Evolutionary conservation across 2,888 invertebrate genomes (phyloP).

Genomic region (Sycophila texana): DNA sequence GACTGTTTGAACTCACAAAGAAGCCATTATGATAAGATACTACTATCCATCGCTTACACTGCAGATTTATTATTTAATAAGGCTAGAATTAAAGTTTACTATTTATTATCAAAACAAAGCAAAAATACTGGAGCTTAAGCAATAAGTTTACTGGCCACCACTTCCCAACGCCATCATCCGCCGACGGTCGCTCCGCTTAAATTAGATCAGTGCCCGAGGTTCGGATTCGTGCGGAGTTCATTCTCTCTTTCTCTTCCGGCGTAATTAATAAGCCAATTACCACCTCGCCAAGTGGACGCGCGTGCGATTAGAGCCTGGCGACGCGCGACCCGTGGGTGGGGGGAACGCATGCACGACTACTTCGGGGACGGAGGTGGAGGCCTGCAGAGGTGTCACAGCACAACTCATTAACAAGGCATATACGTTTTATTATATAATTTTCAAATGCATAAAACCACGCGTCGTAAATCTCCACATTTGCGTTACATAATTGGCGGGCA

Average conservation of each 20-base stretch:
- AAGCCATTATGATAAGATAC: constrained; percentile 22
- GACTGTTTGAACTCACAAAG: constrained; percentile 44
- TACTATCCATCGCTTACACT: not conserved
- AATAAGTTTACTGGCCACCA: not conserved
- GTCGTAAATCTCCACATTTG: constrained; percentile 44
- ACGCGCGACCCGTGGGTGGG: too few relatives aligned
- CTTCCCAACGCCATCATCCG: not conserved
- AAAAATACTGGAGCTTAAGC: constrained; percentile 5
- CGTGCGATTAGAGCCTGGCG: too few relatives aligned
- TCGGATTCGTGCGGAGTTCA: too few relatives aligned
- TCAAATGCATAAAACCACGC: constrained; percentile 14
- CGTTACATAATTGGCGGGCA: constrained; percentile 42
- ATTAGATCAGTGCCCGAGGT: too few relatives aligned
- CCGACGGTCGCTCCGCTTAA: not conserved
- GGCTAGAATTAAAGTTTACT: constrained; percentile 23
- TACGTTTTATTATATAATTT: constrained; percentile 32
- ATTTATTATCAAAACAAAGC: constrained; percentile 23
- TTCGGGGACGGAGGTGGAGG: too few relatives aligned
- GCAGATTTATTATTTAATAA: constrained; percentile 32
- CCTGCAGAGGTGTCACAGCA: too few relatives aligned
- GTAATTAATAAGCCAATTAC: constrained; percentile 6
- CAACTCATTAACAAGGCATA: not conserved
- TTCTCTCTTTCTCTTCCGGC: not conserved
- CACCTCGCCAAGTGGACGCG: too few relatives aligned
- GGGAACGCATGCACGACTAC: too few relatives aligned